Evolutionary conservation across 1,140 invertebrate species (phyloP).

Genomic region (Antheraea mylitta): DNA sequence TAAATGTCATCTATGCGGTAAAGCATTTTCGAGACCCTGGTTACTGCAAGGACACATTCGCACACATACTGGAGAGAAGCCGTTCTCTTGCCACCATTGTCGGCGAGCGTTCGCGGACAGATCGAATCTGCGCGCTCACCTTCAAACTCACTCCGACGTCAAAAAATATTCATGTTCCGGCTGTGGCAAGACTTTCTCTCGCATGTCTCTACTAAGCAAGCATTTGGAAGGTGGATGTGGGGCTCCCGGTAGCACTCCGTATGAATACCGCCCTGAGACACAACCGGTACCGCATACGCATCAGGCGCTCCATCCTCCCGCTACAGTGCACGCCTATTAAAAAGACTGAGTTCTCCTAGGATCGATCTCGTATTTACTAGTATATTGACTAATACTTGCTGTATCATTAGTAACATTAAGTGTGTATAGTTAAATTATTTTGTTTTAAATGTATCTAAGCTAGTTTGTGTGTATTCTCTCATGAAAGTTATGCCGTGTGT

Average conservation of each 20-base stretch:
- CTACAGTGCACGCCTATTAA: slow-evolving; percentile 67
- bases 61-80: slow-evolving; percentile 97
- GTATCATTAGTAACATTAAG: slow-evolving; percentile 21
- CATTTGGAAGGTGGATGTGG: slow-evolving; percentile 94
- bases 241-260: slow-evolving; percentile 48
- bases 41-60: slow-evolving; percentile 96
- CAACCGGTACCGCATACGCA: slow-evolving; percentile 44
- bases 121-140: slow-evolving; percentile 96
- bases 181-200: slow-evolving; percentile 98
- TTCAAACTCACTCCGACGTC: slow-evolving; percentile 98
- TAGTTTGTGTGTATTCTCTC: slow-evolving; percentile 31
- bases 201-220: slow-evolving; percentile 97
- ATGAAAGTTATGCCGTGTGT: slow-evolving; percentile 36
- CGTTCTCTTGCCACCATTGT: slow-evolving; percentile 97
- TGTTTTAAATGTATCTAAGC: slow-evolving; percentile 28
- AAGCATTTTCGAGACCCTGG: slow-evolving; percentile 98
- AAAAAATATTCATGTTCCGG: slow-evolving; percentile 97
- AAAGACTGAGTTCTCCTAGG: slow-evolving; percentile 59
- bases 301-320: slow-evolving; percentile 41
- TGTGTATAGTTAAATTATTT: slow-evolving; percentile 62
- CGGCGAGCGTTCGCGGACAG: slow-evolving; percentile 97
- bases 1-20: slow-evolving; percentile 97
- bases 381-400: slow-evolving; percentile 41
- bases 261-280: slow-evolving; percentile 64
- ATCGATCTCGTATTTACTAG: slow-evolving; percentile 57